Evolutionary conservation across 2,797 vertebrate genomes (phyloP), one percentile per base, ranked within the genome.

Genomic region (Pipistrellus pygmaeus): DNA sequence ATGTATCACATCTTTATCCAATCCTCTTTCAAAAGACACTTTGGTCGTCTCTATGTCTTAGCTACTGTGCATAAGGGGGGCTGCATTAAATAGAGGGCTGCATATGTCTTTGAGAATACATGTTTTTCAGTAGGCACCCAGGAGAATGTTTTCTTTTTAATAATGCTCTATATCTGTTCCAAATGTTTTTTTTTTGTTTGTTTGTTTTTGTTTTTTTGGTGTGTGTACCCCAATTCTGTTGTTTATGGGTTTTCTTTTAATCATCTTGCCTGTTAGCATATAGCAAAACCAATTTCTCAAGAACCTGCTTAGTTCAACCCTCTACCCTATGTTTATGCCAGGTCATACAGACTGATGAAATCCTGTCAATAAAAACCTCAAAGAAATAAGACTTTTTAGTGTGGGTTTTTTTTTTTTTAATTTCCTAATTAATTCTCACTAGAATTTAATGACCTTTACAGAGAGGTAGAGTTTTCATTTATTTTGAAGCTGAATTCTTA

Each of bases 391-490:
- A 32, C 20, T 48, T 51, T 21, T 84, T 17, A 41, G 48, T 20
- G 2, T 53, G 20, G 77, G 46, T 73, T n/a, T n/a, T n/a, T n/a
- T n/a, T n/a, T 20, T 17, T 2, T 78, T 18, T 13, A 48, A 68
- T 38, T 53, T 80, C 21, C 48, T 94, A 20, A 96, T 88, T 94
- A 93, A 95, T 71, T 97, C 8, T 88, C n/a, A 14, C 44, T 2
- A 72, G 13, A 51, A 75, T 25, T 82, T 95, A 95, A 85, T 84
- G 48, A 75, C 30, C 23, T 95, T 90, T 94, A 73, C 15, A 53
- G 44, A 85, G 27, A 88, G 44, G 14, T 84, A 25, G 35, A 11
- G 5, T 78, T 90, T 95, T 93, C 53, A 85, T 87, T 88, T 93
- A 90, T 89, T 95, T 84, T 91, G 27, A 80, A 44, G 13, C 25